Evolutionary conservation across 2,888 invertebrate species (phyloP), one percentile per base, ranked within the genome.

Genomic region (Vesta saturnalis): DNA sequence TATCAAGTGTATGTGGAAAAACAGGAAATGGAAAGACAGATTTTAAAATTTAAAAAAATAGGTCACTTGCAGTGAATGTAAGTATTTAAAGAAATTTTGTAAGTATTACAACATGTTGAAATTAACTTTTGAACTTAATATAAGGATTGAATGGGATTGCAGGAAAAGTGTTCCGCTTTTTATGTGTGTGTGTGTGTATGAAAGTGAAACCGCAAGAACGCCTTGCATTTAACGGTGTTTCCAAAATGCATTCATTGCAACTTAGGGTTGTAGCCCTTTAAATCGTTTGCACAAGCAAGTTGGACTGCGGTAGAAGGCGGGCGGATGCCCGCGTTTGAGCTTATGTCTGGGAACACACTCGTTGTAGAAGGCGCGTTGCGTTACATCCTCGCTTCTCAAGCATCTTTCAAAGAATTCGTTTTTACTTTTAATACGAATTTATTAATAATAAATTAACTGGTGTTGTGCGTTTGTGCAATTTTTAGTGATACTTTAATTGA

Each of bases 271-370:
- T 39, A 70, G 73, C 72, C 73, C 73, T 73, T 72, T 72, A 72
- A 72, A 70, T 58, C 52, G 67, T 57, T 56, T 70, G 71, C 69
- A 71, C 64, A 71, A 69, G 73, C 62, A 64, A 73, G 72, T 70
- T 64, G 60, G 66, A 64, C 64, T 66, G 72, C 69, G 70, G 73
- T 66, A 73, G 73, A 71, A 71, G 71, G 73, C 70, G 66, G 73
- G 72, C 69, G 70, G 67, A 62, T 59, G 70, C 61, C 63, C 71
- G 67, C 64, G 66, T 71, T 69, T 19, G 65, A 63, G 69, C 70
- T 73, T 69, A 64, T 62, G 68, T 73, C 71, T 67, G 70, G 70
- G 71, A 68, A 67, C 71, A 65, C 71, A 67, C 64, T 72, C 66
- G 67, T 56, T 60, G 68, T 71, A 43, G 68, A 68, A 71, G 64